These are phyloP conservation scores for Aplodontia rufa DNA, from an alignment of 2,113 vertebrate genomes.

Conservation along the genomic window DNA sequence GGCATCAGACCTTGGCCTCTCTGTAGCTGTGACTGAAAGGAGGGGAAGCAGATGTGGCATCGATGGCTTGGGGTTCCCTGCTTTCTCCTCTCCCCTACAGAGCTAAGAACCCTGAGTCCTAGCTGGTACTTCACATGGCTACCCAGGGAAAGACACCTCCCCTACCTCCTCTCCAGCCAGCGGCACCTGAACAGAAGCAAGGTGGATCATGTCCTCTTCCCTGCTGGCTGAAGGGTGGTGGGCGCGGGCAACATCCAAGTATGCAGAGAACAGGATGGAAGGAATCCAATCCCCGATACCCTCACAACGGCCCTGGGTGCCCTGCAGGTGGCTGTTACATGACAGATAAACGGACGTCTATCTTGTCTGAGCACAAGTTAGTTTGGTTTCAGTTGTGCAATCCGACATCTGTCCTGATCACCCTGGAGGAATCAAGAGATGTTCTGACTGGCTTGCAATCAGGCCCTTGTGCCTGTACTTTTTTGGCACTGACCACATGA, in stretches of 20 bases:
- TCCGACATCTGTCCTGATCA: neutral
- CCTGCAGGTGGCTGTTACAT: neutral
- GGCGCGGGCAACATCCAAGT: neutral
- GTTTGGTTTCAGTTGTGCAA: neutral
- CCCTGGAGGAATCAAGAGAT: neutral
- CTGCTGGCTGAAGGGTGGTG: neutral
- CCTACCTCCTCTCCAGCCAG: neutral
- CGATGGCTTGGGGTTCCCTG: neutral
- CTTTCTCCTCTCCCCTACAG: neutral
- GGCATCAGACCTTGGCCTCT: neutral
- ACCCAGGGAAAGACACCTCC: neutral
- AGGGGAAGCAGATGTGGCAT: neutral
- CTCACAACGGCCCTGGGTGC: neutral
- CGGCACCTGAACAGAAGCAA: neutral
- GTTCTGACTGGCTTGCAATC: too few species aligned
- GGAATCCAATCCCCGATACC: too few species aligned
- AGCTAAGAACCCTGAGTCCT: neutral
- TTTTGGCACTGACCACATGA: rapidly evolving
- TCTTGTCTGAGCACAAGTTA: neutral
- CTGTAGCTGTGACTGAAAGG: neutral
- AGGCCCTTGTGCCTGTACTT: rapidly evolving
- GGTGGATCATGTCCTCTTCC: neutral
- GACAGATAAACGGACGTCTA: neutral
- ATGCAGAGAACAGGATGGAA: neutral
- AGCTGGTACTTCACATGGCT: neutral